Evolutionary conservation across 1,140 invertebrate species (phyloP).

Genomic region (Temnothorax nylanderi): DNA sequence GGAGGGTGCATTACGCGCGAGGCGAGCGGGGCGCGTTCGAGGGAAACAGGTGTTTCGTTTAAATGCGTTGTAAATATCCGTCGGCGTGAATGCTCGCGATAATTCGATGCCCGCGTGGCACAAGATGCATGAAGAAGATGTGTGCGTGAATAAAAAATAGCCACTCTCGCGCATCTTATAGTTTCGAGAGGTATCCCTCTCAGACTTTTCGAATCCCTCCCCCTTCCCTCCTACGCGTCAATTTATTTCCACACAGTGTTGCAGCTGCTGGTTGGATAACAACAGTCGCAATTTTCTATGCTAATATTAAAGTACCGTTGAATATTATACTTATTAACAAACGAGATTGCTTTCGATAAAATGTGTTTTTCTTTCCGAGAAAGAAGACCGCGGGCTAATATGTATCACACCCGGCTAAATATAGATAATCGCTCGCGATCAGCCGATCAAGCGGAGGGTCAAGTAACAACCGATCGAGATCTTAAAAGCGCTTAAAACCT

Average conservation of each 20-base stretch:
- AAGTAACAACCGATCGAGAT: slow-evolving; percentile 62
- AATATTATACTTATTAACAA: slow-evolving; percentile 23
- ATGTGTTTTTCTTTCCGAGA: not conserved
- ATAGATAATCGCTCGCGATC: slow-evolving; percentile 57
- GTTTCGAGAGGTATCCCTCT: slow-evolving; percentile 24
- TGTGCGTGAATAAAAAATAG: slow-evolving; percentile 54
- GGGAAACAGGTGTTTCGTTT: slow-evolving; percentile 63
- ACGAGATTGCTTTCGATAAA: slow-evolving; percentile 4
- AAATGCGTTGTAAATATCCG: slow-evolving; percentile 58
- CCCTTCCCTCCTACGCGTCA: not conserved
- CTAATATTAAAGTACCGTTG: not conserved
- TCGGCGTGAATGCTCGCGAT: slow-evolving; percentile 50
- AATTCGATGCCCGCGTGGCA: slow-evolving; percentile 51
- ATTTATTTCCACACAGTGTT: slow-evolving; percentile 20
- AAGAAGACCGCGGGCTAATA: not conserved
- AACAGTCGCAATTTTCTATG: not conserved
- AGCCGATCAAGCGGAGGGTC: slow-evolving; percentile 61
- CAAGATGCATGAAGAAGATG: slow-evolving; percentile 24
- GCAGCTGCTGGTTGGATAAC: slow-evolving; percentile 18
- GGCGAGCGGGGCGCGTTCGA: slow-evolving; percentile 13
- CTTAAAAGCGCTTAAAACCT: slow-evolving; percentile 72
- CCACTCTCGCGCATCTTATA: slow-evolving; percentile 58
- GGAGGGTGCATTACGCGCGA: slow-evolving; percentile 26
- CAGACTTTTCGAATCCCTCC: not conserved
- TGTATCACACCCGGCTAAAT: slow-evolving; percentile 45